Conservation (phyloP, 2,888 invertebrate species). For the Ectemnius lituratus region DNA sequence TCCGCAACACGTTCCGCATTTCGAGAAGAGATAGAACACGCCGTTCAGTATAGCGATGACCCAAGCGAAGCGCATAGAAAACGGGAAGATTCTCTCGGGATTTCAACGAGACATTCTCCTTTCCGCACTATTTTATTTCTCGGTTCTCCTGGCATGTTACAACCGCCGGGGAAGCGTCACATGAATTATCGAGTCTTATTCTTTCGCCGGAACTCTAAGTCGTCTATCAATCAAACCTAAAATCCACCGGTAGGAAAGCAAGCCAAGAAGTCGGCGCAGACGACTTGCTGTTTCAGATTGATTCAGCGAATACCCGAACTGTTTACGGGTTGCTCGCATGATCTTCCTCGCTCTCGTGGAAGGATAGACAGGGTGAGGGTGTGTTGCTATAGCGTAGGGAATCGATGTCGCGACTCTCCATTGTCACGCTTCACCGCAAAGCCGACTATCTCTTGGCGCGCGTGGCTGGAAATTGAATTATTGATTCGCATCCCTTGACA, state of each 20-base stretch:
- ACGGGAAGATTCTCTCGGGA: neutral
- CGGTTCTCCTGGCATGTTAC: conserved; percentile 1
- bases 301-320: neutral
- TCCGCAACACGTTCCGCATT: conserved; percentile 54
- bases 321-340: too few relatives aligned
- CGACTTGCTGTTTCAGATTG: too few relatives aligned
- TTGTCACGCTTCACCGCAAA: too few relatives aligned
- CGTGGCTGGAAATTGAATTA: conserved; percentile 31
- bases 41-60: conserved; percentile 3
- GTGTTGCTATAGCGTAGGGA: too few relatives aligned
- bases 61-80: conserved; percentile 35
- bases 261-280: too few relatives aligned
- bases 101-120: neutral
- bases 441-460: conserved; percentile 10
- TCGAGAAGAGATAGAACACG: neutral
- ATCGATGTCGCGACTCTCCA: too few relatives aligned
- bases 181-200: conserved; percentile 47
- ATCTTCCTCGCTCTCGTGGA: too few relatives aligned
- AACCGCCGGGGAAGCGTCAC: neutral
- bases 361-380: too few relatives aligned
- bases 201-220: conserved; percentile 9
- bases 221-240: neutral
- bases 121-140: conserved; percentile 18
- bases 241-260: too few relatives aligned
- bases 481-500: conserved; percentile 20